A percentile compares a stretch with the other conserved stretches of the same genome.
Evolutionary conservation across 23 tunicate species (phyloP).

Genomic region (Oikopleura vanhoeffeni): DNA sequence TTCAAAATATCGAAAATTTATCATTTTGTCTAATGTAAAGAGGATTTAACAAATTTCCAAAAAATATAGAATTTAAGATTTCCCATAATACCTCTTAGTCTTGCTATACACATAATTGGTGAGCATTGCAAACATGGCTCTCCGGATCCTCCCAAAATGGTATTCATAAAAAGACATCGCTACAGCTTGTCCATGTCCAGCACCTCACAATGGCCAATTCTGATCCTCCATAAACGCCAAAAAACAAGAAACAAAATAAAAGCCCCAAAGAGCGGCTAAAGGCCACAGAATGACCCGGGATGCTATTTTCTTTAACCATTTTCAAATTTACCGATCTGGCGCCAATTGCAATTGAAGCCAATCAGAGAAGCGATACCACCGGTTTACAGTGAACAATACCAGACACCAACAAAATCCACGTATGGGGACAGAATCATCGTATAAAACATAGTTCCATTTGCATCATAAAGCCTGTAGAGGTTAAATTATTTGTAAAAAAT

Average conservation of each 20-base stretch:
- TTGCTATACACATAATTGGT: no score
- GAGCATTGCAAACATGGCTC: no score
- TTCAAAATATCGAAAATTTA: no score
- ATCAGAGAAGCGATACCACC: conserved; percentile 66
- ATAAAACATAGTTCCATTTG: background rate
- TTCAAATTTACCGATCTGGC: conserved; percentile 46
- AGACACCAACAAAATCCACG: conserved; percentile 51
- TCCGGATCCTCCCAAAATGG: conserved; percentile 22
- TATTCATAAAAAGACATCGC: conserved; percentile 21
- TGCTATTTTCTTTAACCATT: conserved; percentile 1
- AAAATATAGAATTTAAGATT: no score
- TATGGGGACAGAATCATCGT: conserved; percentile 24
- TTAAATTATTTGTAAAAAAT: no score
- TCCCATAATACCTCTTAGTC: no score
- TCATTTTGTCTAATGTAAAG: no score
- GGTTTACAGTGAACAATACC: conserved; percentile 66
- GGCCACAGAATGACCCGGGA: conserved; percentile 18
- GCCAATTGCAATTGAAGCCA: conserved; percentile 27
- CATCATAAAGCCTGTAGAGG: no score
- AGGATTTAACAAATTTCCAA: no score
- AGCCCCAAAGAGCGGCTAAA: conserved; percentile 37
- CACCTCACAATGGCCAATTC: conserved; percentile 29
- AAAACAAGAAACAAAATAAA: conserved; percentile 52
- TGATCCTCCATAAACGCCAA: conserved; percentile 84
- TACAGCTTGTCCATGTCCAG: conserved; percentile 21